Conservation (phyloP, 1,140 invertebrate genomes). For the Drosophila ogumai region DNA sequence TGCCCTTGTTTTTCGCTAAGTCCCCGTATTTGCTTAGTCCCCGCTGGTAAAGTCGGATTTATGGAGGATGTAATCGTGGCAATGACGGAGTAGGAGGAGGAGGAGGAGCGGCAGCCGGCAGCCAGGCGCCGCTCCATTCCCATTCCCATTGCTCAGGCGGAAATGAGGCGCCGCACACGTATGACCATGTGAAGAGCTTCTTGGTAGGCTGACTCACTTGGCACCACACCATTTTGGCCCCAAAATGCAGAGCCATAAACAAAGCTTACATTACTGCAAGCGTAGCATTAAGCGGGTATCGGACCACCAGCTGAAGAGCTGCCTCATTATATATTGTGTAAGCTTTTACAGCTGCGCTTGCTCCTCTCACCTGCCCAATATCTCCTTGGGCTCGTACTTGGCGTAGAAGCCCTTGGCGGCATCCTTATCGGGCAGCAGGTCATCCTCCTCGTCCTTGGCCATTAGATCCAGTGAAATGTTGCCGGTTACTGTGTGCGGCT, state of each 20-base stretch:
- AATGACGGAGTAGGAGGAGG: neutral
- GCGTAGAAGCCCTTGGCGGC: slow-evolving; percentile 98
- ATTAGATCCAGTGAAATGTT: slow-evolving; percentile 82
- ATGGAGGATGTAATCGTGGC: slow-evolving; percentile 1
- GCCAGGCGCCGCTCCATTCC: slow-evolving; percentile 30
- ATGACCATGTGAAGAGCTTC: slow-evolving; percentile 13
- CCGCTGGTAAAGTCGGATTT: slow-evolving; percentile 6
- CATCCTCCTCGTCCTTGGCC: slow-evolving; percentile 92
- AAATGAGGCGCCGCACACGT: slow-evolving; percentile 16
- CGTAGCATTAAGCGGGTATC: slow-evolving; percentile 39
- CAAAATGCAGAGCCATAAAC: slow-evolving; percentile 41
- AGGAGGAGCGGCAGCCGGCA: neutral
- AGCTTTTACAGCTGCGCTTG: neutral
- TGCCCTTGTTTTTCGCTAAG: slow-evolving; percentile 32
- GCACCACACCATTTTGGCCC: slow-evolving; percentile 38
- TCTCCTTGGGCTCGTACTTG: slow-evolving; percentile 99
- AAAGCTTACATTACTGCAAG: slow-evolving; percentile 56
- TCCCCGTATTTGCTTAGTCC: slow-evolving; percentile 18
- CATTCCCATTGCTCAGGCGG: slow-evolving; percentile 12
- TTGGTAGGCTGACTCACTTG: slow-evolving; percentile 36
- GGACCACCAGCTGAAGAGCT: slow-evolving; percentile 15
- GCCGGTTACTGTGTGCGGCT: slow-evolving; percentile 34
- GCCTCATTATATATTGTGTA: neutral
- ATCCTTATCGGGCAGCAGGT: slow-evolving; percentile 94
- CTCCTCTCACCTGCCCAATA: slow-evolving; percentile 95